These are phyloP conservation scores for Ptycholaimellus sp. DNA, from an alignment of 2,888 invertebrate species.

Conservation along the genomic window DNA sequence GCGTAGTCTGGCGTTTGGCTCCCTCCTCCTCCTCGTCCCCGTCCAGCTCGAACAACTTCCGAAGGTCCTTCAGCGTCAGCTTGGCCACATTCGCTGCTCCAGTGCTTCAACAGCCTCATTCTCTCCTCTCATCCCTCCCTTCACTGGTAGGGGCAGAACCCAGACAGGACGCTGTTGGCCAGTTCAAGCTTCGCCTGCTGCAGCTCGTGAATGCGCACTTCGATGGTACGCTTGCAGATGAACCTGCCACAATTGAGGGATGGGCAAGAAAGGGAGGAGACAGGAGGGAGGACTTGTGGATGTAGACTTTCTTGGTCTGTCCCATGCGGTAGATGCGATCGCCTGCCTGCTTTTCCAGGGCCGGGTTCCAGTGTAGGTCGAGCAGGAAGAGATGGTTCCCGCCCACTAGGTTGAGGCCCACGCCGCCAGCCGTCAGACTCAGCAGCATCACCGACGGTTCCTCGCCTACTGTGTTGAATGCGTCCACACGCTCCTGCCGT, in stretches of 20 bases:
- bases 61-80: constrained; percentile 15
- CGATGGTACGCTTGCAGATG: constrained; percentile 58
- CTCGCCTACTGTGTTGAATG: constrained; percentile 42
- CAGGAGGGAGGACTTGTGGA: constrained; percentile 43
- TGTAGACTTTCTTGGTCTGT: constrained; percentile 50
- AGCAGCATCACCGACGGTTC: constrained; percentile 44
- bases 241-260: constrained; percentile 35
- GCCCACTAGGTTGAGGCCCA: constrained; percentile 71
- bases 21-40: too few species aligned
- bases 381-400: constrained; percentile 67
- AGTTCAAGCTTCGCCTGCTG: constrained; percentile 54
- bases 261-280: neutral
- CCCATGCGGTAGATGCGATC: constrained; percentile 76
- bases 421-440: constrained; percentile 74
- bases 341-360: constrained; percentile 73
- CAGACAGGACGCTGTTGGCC: constrained; percentile 33
- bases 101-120: too few species aligned
- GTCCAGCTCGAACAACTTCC: constrained; percentile 15
- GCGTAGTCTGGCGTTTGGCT: too few species aligned
- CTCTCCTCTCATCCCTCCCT: too few species aligned
- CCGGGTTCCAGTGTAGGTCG: constrained; percentile 88
- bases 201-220: constrained; percentile 52
- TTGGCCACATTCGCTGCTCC: constrained; percentile 17
- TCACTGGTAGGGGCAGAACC: too few species aligned
- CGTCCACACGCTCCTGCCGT: constrained; percentile 33